phyloP scores from a whole-genome alignment of 2,113 vertebrate genomes.

The Catharus minimus region DNA sequence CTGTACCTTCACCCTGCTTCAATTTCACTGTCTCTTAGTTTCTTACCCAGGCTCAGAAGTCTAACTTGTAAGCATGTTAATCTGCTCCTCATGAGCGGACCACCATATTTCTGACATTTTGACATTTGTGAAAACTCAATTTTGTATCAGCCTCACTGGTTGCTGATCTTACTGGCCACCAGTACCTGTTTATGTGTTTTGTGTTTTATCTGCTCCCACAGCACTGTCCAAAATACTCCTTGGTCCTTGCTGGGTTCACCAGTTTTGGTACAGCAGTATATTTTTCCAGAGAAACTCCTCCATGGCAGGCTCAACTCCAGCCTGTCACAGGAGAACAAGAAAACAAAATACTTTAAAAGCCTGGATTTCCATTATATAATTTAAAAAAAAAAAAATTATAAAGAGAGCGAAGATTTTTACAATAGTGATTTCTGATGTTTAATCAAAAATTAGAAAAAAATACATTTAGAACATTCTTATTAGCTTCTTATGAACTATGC shows the following conservation, averaged over 20 bases:
- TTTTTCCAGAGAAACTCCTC: background rate
- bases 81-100: background rate
- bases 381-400: background rate
- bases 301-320: background rate
- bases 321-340: background rate
- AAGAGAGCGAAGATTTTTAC: background rate
- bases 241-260: background rate
- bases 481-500: background rate
- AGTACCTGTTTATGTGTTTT: background rate
- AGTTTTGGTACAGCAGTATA: background rate
- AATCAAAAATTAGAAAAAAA: background rate
- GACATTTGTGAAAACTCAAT: background rate
- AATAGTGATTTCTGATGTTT: background rate
- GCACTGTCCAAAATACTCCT: fast-evolving
- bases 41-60: background rate
- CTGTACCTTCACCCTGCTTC: background rate
- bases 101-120: background rate
- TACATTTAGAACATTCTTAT: background rate
- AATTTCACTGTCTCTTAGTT: background rate
- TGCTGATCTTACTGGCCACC: background rate
- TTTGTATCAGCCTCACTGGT: background rate
- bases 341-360: background rate
- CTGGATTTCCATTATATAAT: fast-evolving
- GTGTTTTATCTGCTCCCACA: background rate
- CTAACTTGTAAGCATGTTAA: background rate